Evolutionary conservation across 2,113 vertebrate genomes (phyloP), one percentile per base, ranked within the genome.

Genomic region (Thinocorus orbignyianus): DNA sequence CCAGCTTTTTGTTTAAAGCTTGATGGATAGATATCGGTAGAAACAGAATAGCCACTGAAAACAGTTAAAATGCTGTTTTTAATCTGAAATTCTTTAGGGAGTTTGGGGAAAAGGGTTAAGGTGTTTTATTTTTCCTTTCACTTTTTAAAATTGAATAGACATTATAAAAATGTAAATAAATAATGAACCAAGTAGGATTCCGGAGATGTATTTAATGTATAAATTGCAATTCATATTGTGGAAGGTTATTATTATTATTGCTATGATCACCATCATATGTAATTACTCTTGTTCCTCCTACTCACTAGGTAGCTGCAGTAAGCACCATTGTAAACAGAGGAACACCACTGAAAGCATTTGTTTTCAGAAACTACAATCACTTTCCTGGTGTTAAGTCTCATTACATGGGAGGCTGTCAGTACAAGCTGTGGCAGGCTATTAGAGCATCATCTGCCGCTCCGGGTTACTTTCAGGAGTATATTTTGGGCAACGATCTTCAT

Each of bases 341-440:
- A 71, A 98, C 98, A 61, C 98, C 98, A 16, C 97, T 99, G 61
- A 99, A 99, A 97, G 99, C 99, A 14, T 99, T 99, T 87, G 99
- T 99, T 81, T 99, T 99, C 92, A 98, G 99, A 96, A 99, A 99
- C 98, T 99, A 99, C 96, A 99, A 99, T 90, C 98, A 99, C 89
- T 98, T 98, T 57, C 99, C 99, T 35, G 98, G 99, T 42, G 88
- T 98, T 77, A 99, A 98, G 81, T 99, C 99, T 55, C 99, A 99
- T 95, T 99, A 99, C 90, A 97, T 99, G 74, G 99, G 99, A 93
- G 97, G 99, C 89, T 99, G 99, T 97, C 98, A 99, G 26, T 98
- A 99, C 96, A 99, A 99, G 96, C 97, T 99, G 68, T 99, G 99
- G 99, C 98, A 99, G 96, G 99, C 99, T 48, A 98, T 99, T 69